These are phyloP conservation scores for Oscheius sp. DNA, from an alignment of 2,888 invertebrate genomes.

Conservation along the genomic window DNA sequence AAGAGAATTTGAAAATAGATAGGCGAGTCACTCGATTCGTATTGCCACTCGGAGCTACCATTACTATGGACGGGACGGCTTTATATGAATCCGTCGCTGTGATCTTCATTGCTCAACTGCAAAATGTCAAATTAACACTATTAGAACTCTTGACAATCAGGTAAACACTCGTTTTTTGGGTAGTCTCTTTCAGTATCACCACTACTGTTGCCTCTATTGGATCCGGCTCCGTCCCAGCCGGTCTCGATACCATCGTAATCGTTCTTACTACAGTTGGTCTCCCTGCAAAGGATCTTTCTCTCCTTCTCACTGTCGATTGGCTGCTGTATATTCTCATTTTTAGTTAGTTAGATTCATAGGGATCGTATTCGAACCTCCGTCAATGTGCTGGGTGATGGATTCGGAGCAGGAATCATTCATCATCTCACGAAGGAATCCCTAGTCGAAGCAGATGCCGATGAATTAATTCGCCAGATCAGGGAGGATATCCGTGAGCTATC, in stretches of 20 bases:
- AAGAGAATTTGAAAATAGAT: conserved; percentile 86
- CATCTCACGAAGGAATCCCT: conserved; percentile 62
- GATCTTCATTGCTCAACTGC: conserved; percentile 92
- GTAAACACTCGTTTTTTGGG: conserved; percentile 72
- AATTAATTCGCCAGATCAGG: conserved; percentile 64
- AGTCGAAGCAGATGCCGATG: conserved; percentile 66
- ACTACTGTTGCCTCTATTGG: conserved; percentile 79
- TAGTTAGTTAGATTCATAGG: conserved; percentile 48
- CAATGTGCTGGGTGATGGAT: conserved; percentile 68
- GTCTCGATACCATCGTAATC: conserved; percentile 78
- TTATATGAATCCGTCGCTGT: conserved; percentile 97
- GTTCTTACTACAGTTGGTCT: conserved; percentile 78
- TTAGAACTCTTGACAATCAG: conserved; percentile 90
- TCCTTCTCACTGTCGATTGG: conserved; percentile 79
- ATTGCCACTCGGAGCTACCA: conserved; percentile 95
- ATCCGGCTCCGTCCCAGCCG: conserved; percentile 79
- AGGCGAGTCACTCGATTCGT: conserved; percentile 85
- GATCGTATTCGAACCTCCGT: conserved; percentile 69
- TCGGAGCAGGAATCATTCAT: conserved; percentile 69
- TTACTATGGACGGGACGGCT: conserved; percentile 77
- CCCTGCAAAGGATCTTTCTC: conserved; percentile 77
- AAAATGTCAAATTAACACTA: conserved; percentile 83
- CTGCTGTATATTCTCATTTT: conserved; percentile 75
- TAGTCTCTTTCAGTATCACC: conserved; percentile 73
- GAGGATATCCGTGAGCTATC: conserved; percentile 60